Base-by-base conservation (phyloP, 1,140 invertebrate species). In the Brachionus sp. region DNA sequence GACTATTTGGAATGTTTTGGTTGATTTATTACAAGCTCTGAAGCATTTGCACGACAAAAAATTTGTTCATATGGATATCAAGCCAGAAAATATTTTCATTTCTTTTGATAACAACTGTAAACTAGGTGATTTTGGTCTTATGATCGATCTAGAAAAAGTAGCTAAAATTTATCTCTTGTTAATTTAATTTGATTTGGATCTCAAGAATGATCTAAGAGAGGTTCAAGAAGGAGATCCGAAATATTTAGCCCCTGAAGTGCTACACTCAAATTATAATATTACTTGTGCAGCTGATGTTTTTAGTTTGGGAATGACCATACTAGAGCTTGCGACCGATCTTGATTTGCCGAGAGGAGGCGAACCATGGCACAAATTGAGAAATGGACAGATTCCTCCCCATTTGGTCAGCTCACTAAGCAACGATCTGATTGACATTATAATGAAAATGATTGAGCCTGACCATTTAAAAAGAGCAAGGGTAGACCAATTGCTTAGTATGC, bases 61-160 rank as follows among this genome's bases (percentile, higher is more conserved):
- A 87, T 87, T 93, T 42, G 90, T 93, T 46, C 93, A 94, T 86
- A 90, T 93, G 87, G 93, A 94, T 86, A 92, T 94, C 29, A 94
- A 94, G 88, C 91, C 93, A 77, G 93, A 93, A 29, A 94, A 94
- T 88, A 93, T 94, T 66, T 91, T 93, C 84, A 88, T 91, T 44
- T 90, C 91, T 46, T 84, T 90, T 90, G 88, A 91, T 89, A 83
- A 89, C 83, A 84, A 90, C 1, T 93, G 92, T 86, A 93, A 94
- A 86, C 87, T 94, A 29, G 92, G 92, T 37, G 93, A 94, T 87
- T 93, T 94, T 89, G 93, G 93, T 12, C 87, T 94, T 12, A 90
- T 93, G n/a, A 86, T 92, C 19, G 92, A 93, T 86, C 85, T 93
- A 10, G 89, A 90, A 78, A 90, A 91, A 87, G 91, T 92, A 87